These are phyloP conservation scores for Parauchenoglanis punctatus DNA, from an alignment of 2,797 vertebrate species.

Conservation along the genomic window DNA sequence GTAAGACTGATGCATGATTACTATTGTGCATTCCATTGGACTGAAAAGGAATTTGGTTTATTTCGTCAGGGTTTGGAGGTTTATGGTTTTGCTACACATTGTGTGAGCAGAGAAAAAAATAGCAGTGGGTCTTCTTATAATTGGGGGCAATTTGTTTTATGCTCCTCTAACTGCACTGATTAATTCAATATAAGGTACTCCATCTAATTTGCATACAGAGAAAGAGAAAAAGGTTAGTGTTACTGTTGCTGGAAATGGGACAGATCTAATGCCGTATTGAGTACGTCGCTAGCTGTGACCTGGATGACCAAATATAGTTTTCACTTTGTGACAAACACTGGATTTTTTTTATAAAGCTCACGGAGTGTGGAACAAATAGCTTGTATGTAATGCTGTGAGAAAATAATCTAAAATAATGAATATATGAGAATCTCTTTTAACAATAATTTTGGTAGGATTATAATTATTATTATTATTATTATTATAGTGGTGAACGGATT, in stretches of 20 bases:
- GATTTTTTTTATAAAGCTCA: background rate
- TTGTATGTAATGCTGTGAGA: background rate
- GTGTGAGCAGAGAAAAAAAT: background rate
- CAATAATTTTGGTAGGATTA: background rate
- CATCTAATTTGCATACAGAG: background rate
- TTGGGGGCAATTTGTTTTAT: background rate
- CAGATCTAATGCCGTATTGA: background rate
- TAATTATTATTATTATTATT: background rate
- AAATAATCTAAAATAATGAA: background rate
- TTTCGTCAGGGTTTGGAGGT: background rate
- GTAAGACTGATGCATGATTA: slow-evolving; percentile 71
- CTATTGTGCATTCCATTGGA: background rate
- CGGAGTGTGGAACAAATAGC: background rate
- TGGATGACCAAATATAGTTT: background rate
- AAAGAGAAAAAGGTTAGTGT: background rate
- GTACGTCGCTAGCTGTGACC: background rate
- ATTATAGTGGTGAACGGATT: background rate
- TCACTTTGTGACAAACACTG: background rate
- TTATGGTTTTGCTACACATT: background rate
- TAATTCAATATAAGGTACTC: background rate
- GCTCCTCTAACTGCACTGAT: background rate
- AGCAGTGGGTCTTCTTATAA: background rate
- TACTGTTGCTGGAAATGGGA: background rate
- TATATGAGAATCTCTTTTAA: background rate
- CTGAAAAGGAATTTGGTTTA: background rate